Evolutionary conservation across 1,140 invertebrate genomes (phyloP), one percentile per base, ranked within the genome.

Genomic region (Drosophila parvula): DNA sequence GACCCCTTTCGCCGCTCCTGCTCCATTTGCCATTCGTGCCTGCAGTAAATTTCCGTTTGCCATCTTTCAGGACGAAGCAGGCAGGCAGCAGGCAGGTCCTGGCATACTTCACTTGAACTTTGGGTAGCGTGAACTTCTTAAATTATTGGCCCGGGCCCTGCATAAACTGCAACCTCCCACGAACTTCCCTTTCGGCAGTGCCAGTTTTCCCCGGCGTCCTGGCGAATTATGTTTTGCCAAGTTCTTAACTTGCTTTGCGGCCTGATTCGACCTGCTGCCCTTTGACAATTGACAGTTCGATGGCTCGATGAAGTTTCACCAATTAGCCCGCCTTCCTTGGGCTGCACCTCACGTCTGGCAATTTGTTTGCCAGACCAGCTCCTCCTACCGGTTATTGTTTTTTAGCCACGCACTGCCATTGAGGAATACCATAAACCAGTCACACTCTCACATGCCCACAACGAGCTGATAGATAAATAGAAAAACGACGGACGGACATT

Each of bases 41-140:
- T 90, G 78, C 85, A 90, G 85, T 89, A 90, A 89, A 89, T 89
- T 89, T 89, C 84, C 84, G 84, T 84, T 89, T 84, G 78, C 84
- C 81, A 89, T 89, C 81, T 78, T 74, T 89, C 64, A 83, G 83
- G 43, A 56, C 61, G 67, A 71, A 56, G 50, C 56, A 78, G 65
- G 61, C 80, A 55, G 65, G 50, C 30, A 18, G 12, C 45, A 16
- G 50, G 11, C 50, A 55, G 51, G 51, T 47, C 74, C 81, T 84
- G 78, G 63, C 83, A 83, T 83, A 79, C 65, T 89, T 83, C 68
- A 80, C 73, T 80, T 89, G 83, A 89, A 88, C 84, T 88, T 89
- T 81, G 82, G 78, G 84, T 88, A 78, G 84, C 85, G 78, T 88
- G 84, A 84, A 90, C 74, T 89, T 84, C 84, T 89, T 90, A 84